Base-by-base conservation (phyloP, 1,140 invertebrate genomes). In the Drosophila grimshawi region DNA sequence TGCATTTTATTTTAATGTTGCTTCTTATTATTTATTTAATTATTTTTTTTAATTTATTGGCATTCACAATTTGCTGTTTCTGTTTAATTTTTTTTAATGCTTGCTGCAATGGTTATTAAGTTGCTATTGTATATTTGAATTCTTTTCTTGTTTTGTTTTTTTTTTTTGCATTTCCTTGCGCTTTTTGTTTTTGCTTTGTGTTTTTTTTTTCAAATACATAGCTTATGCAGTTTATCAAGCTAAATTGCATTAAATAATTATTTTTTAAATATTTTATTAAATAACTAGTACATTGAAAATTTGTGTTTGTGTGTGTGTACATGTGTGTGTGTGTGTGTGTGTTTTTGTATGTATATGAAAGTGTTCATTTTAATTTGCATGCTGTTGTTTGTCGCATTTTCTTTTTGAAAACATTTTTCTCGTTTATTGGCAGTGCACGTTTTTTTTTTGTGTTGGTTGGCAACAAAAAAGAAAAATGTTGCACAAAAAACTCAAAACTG, bases 391-490 rank as follows among this genome's bases (percentile, higher is more conserved):
- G 2, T 45, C 10, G 27, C 45, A 30, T 30, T 57, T 69, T 57
- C 66, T 48, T 76, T 70, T 52, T 60, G 35, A 52, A 56, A 49
- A 39, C 49, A 67, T 68, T 46, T 11, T 46, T 63, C 61, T 78
- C 57, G 49, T 86, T 77, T 77, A 70, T 81, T 86, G 82, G 82
- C 82, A 86, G 82, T 86, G 82, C 82, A 88, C 77, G 72, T 86
- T 86, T 64, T 81, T 69, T 74, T 37, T 41, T 43, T n/a, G 37
- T 67, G 51, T 61, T 43, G 33, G 7, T 39, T 19, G 30, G 39
- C 30, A 61, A 67, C 56, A 52, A 45, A 39, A 61, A 66, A 43
- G 2, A 35, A 52, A 52, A 30, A 19, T 19, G 19, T 46, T 41
- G 53, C 45, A 41, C 48, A 66, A 65, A 67, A 73, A 67, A 52